Evolutionary conservation across 2,888 invertebrate species (phyloP), one percentile per base, ranked within the genome.

Genomic region (Drosophila bunnanda): DNA sequence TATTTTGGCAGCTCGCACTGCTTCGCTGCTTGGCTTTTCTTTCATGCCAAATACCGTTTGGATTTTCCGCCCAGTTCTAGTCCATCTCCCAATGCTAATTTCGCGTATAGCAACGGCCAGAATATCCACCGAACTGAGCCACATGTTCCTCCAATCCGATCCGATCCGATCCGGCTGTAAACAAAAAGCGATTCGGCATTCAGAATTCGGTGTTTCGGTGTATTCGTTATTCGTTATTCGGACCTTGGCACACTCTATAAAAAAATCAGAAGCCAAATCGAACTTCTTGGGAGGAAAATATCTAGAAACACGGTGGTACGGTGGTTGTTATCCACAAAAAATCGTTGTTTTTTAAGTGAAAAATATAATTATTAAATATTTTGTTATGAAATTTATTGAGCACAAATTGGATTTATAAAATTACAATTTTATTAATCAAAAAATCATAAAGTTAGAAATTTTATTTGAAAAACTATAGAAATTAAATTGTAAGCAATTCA

Each of bases 1-100:
- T 71, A 64, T 71, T 72, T 73, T 71, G 71, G 71, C 71, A 71
- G 56, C 73, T 56, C 64, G 34, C 62, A 34, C 10, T 25, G 58
- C 17, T 15, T 2, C 25, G 9, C n/a, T 44, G 44, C 25, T 44
- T 28, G 39, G 25, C 43, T 20, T 69, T 36, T 34, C 48, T 36
- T 68, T 48, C 52, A 53, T 41, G 70, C 70, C 70, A 59, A 70
- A 71, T 54, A 39, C 36, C 69, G 52, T 50, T 41, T 32, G 50
- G 58, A 57, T 44, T 32, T 53, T 30, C 34, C 53, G 32, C 52
- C 58, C 28, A 32, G 30, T 20, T 17, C 48, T 12, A 46, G n/a
- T n/a, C 46, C 25, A 25, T 48, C 48, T 22, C 48, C 48, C 30
- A 50, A 17, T 34, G 67, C 48, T 57, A 46, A 68, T 68, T 68